Base-by-base conservation (phyloP, 1,140 invertebrate genomes). In the Chlorops oryzae region DNA sequence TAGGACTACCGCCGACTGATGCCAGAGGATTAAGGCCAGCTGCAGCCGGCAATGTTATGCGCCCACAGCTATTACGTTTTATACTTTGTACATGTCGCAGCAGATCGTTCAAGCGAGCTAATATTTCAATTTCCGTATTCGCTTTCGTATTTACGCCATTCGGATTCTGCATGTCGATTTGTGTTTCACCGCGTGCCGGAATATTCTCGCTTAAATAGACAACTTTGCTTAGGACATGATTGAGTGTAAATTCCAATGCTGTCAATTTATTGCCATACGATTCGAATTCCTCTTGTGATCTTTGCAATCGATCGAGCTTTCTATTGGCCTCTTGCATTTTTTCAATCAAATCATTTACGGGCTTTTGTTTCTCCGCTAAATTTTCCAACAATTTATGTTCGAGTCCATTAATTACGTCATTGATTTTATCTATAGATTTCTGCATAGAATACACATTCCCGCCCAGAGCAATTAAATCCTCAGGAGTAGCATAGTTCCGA, bases 191-290 rank as follows among this genome's bases (percentile, higher is more conserved):
- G 17, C 17, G 24, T 28, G 37, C 38, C 25, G 25, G 25, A 50
- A 25, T 22, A n/a, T n/a, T 23, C 18, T 64, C 52, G 6, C 47
- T 38, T 1, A 64, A 39, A 22, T 48, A 51, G 0, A 61, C 37
- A 22, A 70, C 46, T 47, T 58, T 65, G 41, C 61, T 59, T 2
- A 67, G 37, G 12, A 67, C 55, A 13, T 53, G 61, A 40, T 59
- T 57, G 0, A 70, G 40, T 38, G 57, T 63, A 2, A 59, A 52
- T 5, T 70, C 62, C 21, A 65, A n/a, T 12, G 24, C 40, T 0
- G 45, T 42, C 0, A 70, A 42, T 44, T 51, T 65, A 5, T 57
- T 49, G 27, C 35, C 35, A n/a, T n/a, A n/a, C n/a, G n/a, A n/a
- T n/a, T n/a, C n/a, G n/a, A n/a, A n/a, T n/a, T n/a, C n/a, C n/a